These are phyloP conservation scores for Cyanoramphus novaezelandiae DNA, from an alignment of 2,113 vertebrate species.

Conservation along the genomic window DNA sequence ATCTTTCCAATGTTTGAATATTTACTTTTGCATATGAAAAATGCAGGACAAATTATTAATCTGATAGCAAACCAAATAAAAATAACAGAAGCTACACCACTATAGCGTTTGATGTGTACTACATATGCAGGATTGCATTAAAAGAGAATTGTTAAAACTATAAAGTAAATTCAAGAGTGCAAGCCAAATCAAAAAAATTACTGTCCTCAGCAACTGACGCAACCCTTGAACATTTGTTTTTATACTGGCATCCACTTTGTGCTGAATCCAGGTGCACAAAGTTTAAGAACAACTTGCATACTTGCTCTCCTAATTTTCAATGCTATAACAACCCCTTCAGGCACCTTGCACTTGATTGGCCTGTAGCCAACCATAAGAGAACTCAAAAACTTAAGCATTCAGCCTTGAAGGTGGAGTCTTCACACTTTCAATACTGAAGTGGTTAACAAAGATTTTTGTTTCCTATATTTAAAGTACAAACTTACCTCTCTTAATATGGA, in stretches of 20 bases:
- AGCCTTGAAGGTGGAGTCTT: background rate
- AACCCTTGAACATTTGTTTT: background rate
- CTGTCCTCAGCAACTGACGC: background rate
- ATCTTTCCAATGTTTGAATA: background rate
- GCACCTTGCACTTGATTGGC: background rate
- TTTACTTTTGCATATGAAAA: background rate
- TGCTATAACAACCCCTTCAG: background rate
- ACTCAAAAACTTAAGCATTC: background rate
- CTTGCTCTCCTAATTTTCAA: background rate
- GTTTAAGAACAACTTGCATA: background rate
- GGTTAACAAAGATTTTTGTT: background rate
- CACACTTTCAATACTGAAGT: background rate
- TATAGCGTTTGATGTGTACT: background rate
- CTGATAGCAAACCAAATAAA: background rate
- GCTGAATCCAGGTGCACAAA: background rate
- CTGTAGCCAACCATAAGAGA: background rate
- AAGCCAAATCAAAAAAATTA: background rate
- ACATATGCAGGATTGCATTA: background rate
- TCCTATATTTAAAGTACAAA: background rate
- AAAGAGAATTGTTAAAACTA: background rate
- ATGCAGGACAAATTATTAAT: background rate
- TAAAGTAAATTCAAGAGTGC: background rate
- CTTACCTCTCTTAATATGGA: constrained; percentile 92
- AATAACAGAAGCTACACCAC: background rate
- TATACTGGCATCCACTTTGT: background rate